phyloP scores from a whole-genome alignment of 1,140 invertebrate species.

The Wasmannia auropunctata region DNA sequence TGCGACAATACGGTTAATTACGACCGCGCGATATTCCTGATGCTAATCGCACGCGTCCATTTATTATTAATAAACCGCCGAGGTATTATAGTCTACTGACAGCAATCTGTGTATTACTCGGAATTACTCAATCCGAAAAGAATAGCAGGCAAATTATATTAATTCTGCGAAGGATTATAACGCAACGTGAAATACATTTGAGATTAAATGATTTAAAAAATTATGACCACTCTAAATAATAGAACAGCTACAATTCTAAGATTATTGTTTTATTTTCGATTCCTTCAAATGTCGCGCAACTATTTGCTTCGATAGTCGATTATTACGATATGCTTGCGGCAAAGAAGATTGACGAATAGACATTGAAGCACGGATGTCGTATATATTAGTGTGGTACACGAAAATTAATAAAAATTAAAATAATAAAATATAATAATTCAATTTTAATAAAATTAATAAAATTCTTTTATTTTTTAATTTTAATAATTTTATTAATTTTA shows the following conservation, averaged over 20 bases:
- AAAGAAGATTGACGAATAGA: no score
- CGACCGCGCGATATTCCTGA: background rate
- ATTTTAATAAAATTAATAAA: no score
- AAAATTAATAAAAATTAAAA: no score
- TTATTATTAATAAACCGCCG: background rate
- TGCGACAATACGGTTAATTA: background rate
- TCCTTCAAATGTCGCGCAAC: background rate
- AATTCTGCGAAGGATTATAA: background rate
- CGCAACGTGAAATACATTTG: background rate
- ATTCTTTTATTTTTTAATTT: no score
- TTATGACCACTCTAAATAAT: background rate
- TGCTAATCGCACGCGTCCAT: background rate
- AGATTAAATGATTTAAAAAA: background rate
- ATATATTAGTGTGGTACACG: no score
- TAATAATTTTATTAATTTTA: no score
- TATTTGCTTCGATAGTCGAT: background rate
- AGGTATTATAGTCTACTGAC: background rate
- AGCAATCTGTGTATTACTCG: background rate
- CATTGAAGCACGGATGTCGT: no score
- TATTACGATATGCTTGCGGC: no score
- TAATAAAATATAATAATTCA: no score
- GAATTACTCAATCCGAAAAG: background rate
- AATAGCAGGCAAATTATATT: background rate
- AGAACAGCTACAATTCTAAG: background rate
- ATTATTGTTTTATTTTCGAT: background rate